Conservation (phyloP, 2,888 invertebrate genomes). For the Apamea anceps region DNA sequence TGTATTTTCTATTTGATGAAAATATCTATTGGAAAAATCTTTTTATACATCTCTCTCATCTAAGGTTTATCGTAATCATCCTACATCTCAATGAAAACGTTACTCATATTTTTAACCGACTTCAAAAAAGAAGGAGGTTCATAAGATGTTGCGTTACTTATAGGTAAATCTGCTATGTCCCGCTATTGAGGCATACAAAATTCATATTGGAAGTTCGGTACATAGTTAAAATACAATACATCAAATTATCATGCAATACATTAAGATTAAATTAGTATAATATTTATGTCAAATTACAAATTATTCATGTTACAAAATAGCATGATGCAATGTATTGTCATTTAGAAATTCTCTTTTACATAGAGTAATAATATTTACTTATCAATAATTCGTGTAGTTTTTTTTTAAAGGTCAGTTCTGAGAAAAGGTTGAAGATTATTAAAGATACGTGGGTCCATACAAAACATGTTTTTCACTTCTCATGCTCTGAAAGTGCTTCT, state of each 20-base stretch:
- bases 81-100: not conserved
- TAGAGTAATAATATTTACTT: too few relatives aligned
- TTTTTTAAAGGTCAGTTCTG: too few relatives aligned
- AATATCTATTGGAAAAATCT: too few relatives aligned
- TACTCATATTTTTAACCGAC: not conserved
- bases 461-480: too few relatives aligned
- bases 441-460: too few relatives aligned
- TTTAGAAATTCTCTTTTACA: too few relatives aligned
- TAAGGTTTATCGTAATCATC: slow-evolving; percentile 20
- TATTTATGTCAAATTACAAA: not conserved
- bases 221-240: not conserved
- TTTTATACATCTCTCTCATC: slow-evolving; percentile 47
- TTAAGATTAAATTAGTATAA: not conserved
- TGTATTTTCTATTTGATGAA: slow-evolving; percentile 9
- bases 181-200: not conserved
- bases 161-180: not conserved
- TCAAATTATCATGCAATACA: not conserved
- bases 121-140: too few relatives aligned
- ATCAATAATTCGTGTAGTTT: too few relatives aligned
- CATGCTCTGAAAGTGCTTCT: too few relatives aligned
- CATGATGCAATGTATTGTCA: too few relatives aligned
- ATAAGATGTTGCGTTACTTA: too few relatives aligned
- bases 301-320: not conserved
- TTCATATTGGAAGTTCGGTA: not conserved
- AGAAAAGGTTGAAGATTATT: too few relatives aligned